Base-by-base conservation (phyloP, 2,113 vertebrate species). In the Onychorhynchus coronatus region DNA sequence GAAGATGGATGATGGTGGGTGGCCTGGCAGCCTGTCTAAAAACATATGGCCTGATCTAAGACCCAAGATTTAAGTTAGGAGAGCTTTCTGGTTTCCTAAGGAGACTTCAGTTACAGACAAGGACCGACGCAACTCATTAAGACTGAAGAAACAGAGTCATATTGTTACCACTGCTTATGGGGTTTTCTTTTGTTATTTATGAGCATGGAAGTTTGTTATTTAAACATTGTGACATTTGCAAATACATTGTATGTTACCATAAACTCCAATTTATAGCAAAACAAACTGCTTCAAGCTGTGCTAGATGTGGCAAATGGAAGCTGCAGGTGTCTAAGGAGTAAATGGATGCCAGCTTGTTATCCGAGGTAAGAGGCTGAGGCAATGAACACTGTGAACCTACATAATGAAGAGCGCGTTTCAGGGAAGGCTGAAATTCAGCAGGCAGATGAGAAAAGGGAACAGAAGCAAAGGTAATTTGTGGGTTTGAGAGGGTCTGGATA, bases 181-280 rank as follows among this genome's bases (percentile, higher is more conserved):
- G 3, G n/a, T n/a, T n/a, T 12, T 16, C 41, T 87, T 79, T 30
- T 46, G 47, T 67, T 95, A 85, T 90, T 88, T 90, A 82, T 12
- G 50, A 39, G 8, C 4, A 53, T 3, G 19, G 31, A 80, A 90
- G 31, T 88, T 92, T 94, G 81, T 67, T 93, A 86, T 93, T 90
- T 96, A 96, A 96, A 96, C 83, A 96, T 90, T 96, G 71, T 95
- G 95, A 96, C 95, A 93, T 92, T 96, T 90, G 44, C 55, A 92
- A 90, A 97, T 37, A 42, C 72, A 74, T 67, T 86, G 21, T 75
- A 80, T 83, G 82, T 55, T 94, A 91, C 78, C 76, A 72, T 78
- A 86, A 96, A 81, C 59, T 94, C 55, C 67, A 93, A 86, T 92
- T 94, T 95, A 90, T 68, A 86, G 88, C 52, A 68, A 91, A 93